Evolutionary conservation across 1,140 invertebrate genomes (phyloP), one percentile per base, ranked within the genome.

Genomic region (Drosophila persimilis): DNA sequence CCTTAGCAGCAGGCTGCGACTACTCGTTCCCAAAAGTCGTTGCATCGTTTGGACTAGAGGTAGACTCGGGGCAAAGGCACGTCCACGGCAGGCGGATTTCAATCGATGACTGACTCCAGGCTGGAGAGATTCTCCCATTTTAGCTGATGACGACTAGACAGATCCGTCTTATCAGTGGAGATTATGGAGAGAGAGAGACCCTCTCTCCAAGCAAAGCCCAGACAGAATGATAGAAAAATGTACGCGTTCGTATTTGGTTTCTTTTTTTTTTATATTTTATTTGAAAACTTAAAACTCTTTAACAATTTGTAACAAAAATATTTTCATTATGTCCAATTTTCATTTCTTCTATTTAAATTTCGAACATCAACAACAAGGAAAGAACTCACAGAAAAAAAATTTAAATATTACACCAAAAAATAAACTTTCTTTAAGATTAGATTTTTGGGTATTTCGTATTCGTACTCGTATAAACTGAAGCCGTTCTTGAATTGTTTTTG

Each of bases 221-320:
- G 22, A 60, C 50, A 13, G 29, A 57, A 63, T 56, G 24, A 26
- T 26, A 2, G 24, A 26, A 24, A 24, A 24, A 24, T 24, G 24
- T 41, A 56, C 50, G 24, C 17, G 17, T 35, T 17, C 0, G 8
- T 29, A 46, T 6, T 20, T 43, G 54, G 44, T 50, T 71, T 73
- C 77, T 58, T 46, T 59, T 51, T 51, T 22, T 29, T 22, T 57
- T 81, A 69, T 65, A 74, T 72, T 76, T 74, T 86, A 56, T 71
- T 62, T 57, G 35, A 77, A 80, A 85, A 73, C 69, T 52, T 70
- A 83, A 73, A 79, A 76, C 60, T 69, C 80, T 88, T 65, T 46
- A 78, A 78, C 84, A 73, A 73, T 89, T 89, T 79, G 46, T 84
- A 79, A 89, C 64, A 79, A 88, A 84, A 88, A 72, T 88, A 79